A percentile compares a stretch with the other conserved stretches of the same genome.
Conservation (phyloP, 2,888 invertebrate species). For the Torymus auratus region DNA sequence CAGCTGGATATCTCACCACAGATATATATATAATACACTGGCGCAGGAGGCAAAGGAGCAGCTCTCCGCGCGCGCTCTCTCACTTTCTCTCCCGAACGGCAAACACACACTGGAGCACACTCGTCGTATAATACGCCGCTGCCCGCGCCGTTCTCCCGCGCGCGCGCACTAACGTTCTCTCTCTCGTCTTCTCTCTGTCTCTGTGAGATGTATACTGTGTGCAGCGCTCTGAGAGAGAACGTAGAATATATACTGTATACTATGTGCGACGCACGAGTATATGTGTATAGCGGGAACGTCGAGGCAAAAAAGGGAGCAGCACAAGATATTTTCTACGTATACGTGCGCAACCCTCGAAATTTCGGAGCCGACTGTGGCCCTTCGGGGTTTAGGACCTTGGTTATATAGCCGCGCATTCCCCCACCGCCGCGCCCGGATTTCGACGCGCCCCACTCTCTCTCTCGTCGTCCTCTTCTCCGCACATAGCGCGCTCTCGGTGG, state of each 20-base stretch:
- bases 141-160: too few species aligned
- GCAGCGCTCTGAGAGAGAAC: too few species aligned
- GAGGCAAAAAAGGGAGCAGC: background rate
- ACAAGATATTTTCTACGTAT: background rate
- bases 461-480: background rate
- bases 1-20: background rate
- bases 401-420: conserved; percentile 72
- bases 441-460: conserved; percentile 12
- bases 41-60: background rate
- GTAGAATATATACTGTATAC: background rate
- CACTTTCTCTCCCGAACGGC: conserved; percentile 4
- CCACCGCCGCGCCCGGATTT: conserved; percentile 57
- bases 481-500: background rate
- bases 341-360: conserved; percentile 63
- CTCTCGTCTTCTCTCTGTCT: too few species aligned
- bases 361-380: conserved; percentile 73
- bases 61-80: background rate
- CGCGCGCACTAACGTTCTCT: too few species aligned
- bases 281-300: too few species aligned
- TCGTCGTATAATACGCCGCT: background rate
- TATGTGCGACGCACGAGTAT: too few species aligned
- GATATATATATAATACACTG: conserved; percentile 1
- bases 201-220: too few species aligned
- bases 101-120: too few species aligned
- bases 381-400: conserved; percentile 68